Evolutionary conservation across 2,888 invertebrate genomes (phyloP).

Genomic region (Orchestes rusci): DNA sequence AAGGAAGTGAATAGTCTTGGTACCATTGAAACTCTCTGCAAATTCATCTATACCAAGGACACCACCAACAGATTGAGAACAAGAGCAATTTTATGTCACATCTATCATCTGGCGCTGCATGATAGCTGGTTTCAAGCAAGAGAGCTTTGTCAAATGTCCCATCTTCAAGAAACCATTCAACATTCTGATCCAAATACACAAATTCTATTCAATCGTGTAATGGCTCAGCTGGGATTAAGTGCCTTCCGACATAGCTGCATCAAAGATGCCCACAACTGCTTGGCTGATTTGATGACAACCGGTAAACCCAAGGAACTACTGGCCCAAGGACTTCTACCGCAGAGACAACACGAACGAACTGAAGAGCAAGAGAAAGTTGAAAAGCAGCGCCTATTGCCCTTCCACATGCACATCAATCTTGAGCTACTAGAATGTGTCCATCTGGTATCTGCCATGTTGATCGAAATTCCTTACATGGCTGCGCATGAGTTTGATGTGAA

Average conservation of each 20-base stretch:
- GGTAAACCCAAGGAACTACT: constrained; percentile 87
- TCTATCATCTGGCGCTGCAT: constrained; percentile 97
- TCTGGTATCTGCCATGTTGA: constrained; percentile 96
- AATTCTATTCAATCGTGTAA: constrained; percentile 96
- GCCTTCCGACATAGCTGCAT: constrained; percentile 97
- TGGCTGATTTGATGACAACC: constrained; percentile 98
- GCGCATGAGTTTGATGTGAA: constrained; percentile 98
- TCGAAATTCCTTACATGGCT: constrained; percentile 99
- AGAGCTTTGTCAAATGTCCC: constrained; percentile 90
- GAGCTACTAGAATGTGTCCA: constrained; percentile 98
- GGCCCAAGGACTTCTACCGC: constrained; percentile 38
- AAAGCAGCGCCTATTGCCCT: constrained; percentile 96
- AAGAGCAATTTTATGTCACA: constrained; percentile 93
- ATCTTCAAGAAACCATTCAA: constrained; percentile 95
- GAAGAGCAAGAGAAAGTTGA: constrained; percentile 98
- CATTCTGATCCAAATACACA: constrained; percentile 97
- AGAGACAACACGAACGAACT: constrained; percentile 91
- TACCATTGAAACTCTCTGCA: constrained; percentile 95
- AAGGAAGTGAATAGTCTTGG: no score
- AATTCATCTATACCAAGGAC: constrained; percentile 92
- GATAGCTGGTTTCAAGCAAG: constrained; percentile 95
- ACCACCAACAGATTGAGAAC: constrained; percentile 88
- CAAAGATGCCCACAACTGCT: constrained; percentile 93
- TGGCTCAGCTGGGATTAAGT: constrained; percentile 97
- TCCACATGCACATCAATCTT: constrained; percentile 99